A percentile compares a stretch with the other conserved stretches of the same genome.
These are phyloP conservation scores for Danionella cerebrum DNA, from an alignment of 2,113 vertebrate species.

Conservation along the genomic window DNA sequence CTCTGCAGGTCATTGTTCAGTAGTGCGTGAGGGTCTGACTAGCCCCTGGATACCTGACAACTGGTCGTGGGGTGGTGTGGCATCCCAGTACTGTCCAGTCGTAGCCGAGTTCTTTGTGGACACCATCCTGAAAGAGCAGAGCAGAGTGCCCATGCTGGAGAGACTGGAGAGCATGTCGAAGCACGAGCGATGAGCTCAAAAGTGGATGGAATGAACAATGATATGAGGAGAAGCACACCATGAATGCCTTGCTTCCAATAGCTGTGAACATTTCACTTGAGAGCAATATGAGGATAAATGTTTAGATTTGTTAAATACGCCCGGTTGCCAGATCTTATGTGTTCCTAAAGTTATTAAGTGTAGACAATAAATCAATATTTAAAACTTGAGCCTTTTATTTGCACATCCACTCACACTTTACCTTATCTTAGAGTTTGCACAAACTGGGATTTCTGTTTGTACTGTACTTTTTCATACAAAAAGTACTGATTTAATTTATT, in stretches of 20 bases:
- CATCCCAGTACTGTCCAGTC: conserved; percentile 85
- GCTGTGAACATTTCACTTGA: conserved; percentile 38
- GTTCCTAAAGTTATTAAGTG: conserved; percentile 58
- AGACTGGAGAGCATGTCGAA: conserved; percentile 65
- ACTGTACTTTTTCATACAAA: no score
- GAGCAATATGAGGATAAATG: neutral
- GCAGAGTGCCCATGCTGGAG: conserved; percentile 66
- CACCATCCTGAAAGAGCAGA: conserved; percentile 66
- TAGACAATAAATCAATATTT: conserved; percentile 54
- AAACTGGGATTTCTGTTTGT: no score
- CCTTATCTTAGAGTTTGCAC: no score
- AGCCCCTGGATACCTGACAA: conserved; percentile 95
- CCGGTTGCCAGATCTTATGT: conserved; percentile 34
- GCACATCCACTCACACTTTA: no score
- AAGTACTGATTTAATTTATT: no score
- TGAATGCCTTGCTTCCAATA: conserved; percentile 40
- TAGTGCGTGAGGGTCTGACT: conserved; percentile 86
- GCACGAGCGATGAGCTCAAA: conserved; percentile 91
- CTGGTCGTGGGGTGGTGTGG: conserved; percentile 96
- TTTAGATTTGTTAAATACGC: conserved; percentile 16
- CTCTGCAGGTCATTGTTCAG: conserved; percentile 75
- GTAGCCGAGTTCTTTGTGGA: conserved; percentile 78
- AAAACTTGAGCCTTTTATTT: conserved; percentile 27
- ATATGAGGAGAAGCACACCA: conserved; percentile 48
- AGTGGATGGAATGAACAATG: conserved; percentile 27